Evolutionary conservation across 2,113 vertebrate genomes (phyloP).

Genomic region (Pyxicephalus adspersus): DNA sequence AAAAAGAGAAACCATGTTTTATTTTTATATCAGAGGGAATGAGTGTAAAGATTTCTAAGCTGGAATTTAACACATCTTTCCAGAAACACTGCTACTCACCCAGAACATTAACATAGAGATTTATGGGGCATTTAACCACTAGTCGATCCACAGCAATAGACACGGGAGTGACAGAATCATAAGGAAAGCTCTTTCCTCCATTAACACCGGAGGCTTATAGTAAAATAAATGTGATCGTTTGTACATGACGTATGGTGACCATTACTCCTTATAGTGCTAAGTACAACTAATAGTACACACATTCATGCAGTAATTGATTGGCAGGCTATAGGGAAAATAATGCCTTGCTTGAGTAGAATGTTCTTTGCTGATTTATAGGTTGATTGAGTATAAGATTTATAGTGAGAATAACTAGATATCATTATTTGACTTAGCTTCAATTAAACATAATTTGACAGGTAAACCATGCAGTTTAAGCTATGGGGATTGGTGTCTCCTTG

Average conservation of each 20-base stretch:
- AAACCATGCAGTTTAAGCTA: neutral
- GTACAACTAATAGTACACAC: constrained; percentile 34
- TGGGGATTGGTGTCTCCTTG: neutral
- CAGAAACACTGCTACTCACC: constrained; percentile 38
- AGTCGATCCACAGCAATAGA: constrained; percentile 42
- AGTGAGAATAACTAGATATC: constrained; percentile 3
- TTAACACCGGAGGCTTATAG: constrained; percentile 26
- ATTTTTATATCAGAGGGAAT: constrained; percentile 5
- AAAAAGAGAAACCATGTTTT: constrained; percentile 3
- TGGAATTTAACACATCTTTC: constrained; percentile 1
- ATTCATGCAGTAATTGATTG: constrained; percentile 42
- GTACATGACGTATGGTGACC: constrained; percentile 24
- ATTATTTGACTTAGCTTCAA: neutral
- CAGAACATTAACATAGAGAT: constrained; percentile 52
- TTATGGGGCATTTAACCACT: constrained; percentile 45
- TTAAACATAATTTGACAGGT: neutral
- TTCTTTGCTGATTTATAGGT: constrained; percentile 2
- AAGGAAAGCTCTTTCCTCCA: constrained; percentile 38
- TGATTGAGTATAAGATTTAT: neutral
- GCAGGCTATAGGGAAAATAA: constrained; percentile 19
- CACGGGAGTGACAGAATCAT: constrained; percentile 49
- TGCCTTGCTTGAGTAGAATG: neutral
- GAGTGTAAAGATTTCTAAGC: constrained; percentile 16
- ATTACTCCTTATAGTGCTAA: constrained; percentile 45
- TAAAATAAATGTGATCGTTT: constrained; percentile 49